These are phyloP conservation scores for Escarpia spicata DNA, from an alignment of 2,888 invertebrate species.

Conservation along the genomic window DNA sequence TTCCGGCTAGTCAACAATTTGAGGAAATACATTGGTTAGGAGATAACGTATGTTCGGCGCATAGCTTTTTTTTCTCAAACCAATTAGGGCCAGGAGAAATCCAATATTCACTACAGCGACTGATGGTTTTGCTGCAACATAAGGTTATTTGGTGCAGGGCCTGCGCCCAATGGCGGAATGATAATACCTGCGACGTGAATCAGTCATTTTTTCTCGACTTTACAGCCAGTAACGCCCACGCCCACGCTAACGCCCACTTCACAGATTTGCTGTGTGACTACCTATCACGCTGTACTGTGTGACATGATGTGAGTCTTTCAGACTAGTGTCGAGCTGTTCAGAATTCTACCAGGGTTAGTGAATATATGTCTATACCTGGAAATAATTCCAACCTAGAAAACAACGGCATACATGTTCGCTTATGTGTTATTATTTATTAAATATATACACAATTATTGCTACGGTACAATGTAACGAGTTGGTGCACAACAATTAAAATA, in stretches of 20 bases:
- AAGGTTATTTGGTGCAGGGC: background rate
- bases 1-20: background rate
- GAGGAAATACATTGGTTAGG: background rate
- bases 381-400: too few relatives aligned
- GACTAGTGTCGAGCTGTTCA: background rate
- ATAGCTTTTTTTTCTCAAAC: background rate
- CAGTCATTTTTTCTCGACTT: background rate
- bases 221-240: background rate
- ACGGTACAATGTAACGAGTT: too few relatives aligned
- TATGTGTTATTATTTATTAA: too few relatives aligned
- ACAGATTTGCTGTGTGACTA: background rate
- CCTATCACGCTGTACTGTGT: background rate
- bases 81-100: background rate
- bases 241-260: background rate
- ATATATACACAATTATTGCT: too few relatives aligned
- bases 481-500: too few relatives aligned
- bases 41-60: background rate
- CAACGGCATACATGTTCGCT: too few relatives aligned
- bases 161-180: constrained; percentile 8
- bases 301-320: background rate
- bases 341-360: too few relatives aligned
- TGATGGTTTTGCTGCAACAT: background rate
- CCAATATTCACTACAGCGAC: background rate
- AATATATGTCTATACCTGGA: too few relatives aligned
- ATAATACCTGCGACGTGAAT: background rate